These are phyloP conservation scores for Agonopterix alstromeriana DNA, from an alignment of 2,888 invertebrate species.

Conservation along the genomic window DNA sequence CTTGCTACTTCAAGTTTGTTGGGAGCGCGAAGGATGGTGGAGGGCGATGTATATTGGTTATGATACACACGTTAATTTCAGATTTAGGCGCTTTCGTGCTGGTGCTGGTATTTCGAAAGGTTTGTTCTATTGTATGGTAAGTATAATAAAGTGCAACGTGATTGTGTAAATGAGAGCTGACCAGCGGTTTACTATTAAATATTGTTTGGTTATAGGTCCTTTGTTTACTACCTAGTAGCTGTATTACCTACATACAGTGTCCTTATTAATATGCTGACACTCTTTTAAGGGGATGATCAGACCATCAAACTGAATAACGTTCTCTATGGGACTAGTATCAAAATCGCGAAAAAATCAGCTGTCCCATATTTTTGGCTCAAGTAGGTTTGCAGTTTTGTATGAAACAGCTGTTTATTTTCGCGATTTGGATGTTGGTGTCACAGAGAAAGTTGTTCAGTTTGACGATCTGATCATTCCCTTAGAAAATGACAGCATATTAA, in stretches of 20 bases:
- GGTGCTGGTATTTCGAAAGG: conserved; percentile 56
- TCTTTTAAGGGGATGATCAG: too few species aligned
- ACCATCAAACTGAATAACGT: too few species aligned
- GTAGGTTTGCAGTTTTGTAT: too few species aligned
- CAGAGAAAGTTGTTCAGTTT: too few species aligned
- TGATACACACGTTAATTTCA: conserved; percentile 68
- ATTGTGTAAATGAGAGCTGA: conserved; percentile 55
- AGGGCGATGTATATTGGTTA: conserved; percentile 34
- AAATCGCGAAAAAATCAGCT: too few species aligned
- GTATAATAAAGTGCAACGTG: conserved; percentile 55
- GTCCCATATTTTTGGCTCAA: too few species aligned
- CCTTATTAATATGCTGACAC: too few species aligned
- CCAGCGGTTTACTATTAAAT: conserved; percentile 24
- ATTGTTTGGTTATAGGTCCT: conserved; percentile 11
- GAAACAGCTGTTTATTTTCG: too few species aligned
- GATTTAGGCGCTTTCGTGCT: conserved; percentile 70
- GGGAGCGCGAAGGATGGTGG: neutral
- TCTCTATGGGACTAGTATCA: too few species aligned
- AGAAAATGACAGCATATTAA: too few species aligned
- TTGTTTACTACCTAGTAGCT: neutral
- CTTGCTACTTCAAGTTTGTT: conserved; percentile 7
- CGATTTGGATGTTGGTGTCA: too few species aligned
- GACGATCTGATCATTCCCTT: too few species aligned
- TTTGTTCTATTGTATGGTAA: conserved; percentile 54
- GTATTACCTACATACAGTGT: neutral